These are phyloP conservation scores for Apolygus lucorum DNA, from an alignment of 1,140 invertebrate species.

Conservation along the genomic window DNA sequence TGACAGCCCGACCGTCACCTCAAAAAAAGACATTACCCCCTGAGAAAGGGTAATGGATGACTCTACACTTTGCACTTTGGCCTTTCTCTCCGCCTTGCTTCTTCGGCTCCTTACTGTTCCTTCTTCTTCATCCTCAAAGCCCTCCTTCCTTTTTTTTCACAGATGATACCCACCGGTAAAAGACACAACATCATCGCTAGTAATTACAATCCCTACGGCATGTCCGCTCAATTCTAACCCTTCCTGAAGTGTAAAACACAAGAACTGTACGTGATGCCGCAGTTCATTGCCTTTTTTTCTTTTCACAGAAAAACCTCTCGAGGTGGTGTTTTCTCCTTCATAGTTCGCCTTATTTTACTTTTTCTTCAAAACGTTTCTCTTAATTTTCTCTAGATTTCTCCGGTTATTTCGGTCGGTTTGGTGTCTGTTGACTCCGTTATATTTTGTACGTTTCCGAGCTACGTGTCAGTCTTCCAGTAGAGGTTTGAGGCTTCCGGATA, in stretches of 20 bases:
- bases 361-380: not conserved
- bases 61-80: constrained; percentile 9
- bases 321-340: not conserved
- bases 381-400: too few relatives aligned
- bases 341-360: not conserved
- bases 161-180: not conserved
- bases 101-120: not conserved
- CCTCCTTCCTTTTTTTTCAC: not conserved
- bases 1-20: not conserved
- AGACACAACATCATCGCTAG: not conserved
- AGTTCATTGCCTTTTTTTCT: too few relatives aligned
- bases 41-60: not conserved
- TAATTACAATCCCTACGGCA: not conserved
- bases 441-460: too few relatives aligned
- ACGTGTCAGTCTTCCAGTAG: too few relatives aligned
- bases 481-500: too few relatives aligned
- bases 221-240: not conserved
- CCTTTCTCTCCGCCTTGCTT: not conserved
- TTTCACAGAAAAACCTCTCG: too few relatives aligned
- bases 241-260: too few relatives aligned
- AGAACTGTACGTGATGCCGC: too few relatives aligned
- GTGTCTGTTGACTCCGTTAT: too few relatives aligned
- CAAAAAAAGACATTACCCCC: not conserved
- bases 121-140: not conserved
- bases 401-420: too few relatives aligned